Evolutionary conservation across 1,140 invertebrate species (phyloP).

Genomic region (Saxidomus purpurata): DNA sequence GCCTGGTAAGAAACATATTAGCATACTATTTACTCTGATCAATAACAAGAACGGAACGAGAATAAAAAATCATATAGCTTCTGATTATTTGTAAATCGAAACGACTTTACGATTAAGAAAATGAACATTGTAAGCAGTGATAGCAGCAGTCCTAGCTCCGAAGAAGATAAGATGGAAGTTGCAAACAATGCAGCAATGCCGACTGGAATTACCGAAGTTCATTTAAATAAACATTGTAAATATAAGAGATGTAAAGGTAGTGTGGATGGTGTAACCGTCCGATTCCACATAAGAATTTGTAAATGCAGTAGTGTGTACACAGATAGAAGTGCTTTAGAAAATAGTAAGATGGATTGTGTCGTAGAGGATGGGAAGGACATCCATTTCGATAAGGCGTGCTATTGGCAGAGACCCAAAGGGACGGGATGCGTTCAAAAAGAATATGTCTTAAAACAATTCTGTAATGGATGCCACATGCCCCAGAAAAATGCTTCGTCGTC

Average conservation of each 20-base stretch:
- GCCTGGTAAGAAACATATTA: no score
- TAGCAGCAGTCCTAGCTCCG: neutral
- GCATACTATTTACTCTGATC: no score
- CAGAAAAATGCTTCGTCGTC: neutral
- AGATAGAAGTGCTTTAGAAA: neutral
- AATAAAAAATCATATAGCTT: no score
- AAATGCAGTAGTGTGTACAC: neutral
- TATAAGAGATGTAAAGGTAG: neutral
- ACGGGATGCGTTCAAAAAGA: neutral
- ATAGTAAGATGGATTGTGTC: neutral
- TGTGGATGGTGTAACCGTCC: no score
- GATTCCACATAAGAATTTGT: neutral
- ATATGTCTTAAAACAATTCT: neutral
- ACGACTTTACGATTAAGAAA: no score
- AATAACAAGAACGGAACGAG: no score
- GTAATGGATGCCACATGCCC: neutral
- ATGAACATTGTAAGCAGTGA: neutral
- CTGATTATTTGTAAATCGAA: no score
- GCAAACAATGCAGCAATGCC: neutral
- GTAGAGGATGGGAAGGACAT: neutral
- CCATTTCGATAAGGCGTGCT: neutral
- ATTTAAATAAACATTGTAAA: neutral
- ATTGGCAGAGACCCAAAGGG: neutral
- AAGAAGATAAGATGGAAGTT: neutral
- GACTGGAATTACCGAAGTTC: neutral